phyloP scores from a whole-genome alignment of 2,113 vertebrate species.

The Brachyistius frenatus region DNA sequence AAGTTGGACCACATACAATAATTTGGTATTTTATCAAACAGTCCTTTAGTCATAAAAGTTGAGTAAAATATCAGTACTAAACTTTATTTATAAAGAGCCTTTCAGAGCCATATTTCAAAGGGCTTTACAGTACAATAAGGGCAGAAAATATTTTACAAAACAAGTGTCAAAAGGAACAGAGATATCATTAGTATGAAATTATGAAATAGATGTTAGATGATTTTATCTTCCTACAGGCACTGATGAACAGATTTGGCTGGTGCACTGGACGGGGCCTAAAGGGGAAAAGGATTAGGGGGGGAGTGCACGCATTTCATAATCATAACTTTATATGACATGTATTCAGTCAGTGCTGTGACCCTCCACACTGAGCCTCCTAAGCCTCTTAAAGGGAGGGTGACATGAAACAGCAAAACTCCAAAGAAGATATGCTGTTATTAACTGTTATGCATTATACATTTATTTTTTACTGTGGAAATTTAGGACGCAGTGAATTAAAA shows the following conservation, averaged over 20 bases:
- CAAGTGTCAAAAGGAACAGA: conserved; percentile 43
- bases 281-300: conserved; percentile 55
- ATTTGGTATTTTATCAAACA: conserved; percentile 30
- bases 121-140: conserved; percentile 25
- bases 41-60: conserved; percentile 32
- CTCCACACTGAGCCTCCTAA: conserved; percentile 48
- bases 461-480: conserved; percentile 14
- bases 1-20: conserved; percentile 12
- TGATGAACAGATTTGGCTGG: conserved; percentile 69
- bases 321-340: conserved; percentile 51
- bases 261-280: conserved; percentile 50
- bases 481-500: conserved; percentile 19
- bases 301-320: conserved; percentile 66
- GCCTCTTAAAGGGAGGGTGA: conserved; percentile 70
- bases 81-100: conserved; percentile 41
- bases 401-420: conserved; percentile 30
- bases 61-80: conserved; percentile 31
- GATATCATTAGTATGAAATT: conserved; percentile 48
- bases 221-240: conserved; percentile 69
- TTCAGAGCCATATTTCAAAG: conserved; percentile 37
- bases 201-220: conserved; percentile 39
- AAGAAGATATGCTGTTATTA: conserved; percentile 25
- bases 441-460: conserved; percentile 35
- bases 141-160: conserved; percentile 48
- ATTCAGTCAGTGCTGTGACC: conserved; percentile 43